phyloP scores from a whole-genome alignment of 2,888 invertebrate genomes.

The Apocheima hispidaria region DNA sequence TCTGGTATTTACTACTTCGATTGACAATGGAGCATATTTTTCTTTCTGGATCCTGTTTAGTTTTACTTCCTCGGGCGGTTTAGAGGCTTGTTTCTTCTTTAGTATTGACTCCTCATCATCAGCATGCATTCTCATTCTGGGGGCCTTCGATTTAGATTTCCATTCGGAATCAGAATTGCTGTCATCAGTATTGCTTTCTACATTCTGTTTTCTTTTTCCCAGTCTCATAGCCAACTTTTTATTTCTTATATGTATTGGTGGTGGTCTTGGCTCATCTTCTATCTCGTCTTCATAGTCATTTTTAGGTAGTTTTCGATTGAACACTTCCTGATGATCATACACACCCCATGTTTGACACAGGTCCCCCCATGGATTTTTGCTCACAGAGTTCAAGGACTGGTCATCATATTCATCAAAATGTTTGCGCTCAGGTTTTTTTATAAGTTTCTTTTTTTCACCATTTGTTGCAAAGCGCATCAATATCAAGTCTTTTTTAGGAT shows the following conservation, averaged over 20 bases:
- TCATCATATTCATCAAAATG: constrained; percentile 58
- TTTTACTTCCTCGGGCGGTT: constrained; percentile 47
- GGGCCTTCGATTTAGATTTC: constrained; percentile 88
- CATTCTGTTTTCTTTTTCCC: constrained; percentile 65
- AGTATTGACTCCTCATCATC: constrained; percentile 92
- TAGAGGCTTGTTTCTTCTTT: constrained; percentile 60
- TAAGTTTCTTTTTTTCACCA: constrained; percentile 89
- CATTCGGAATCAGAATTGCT: constrained; percentile 84
- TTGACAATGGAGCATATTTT: constrained; percentile 73
- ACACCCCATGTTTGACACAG: constrained; percentile 90
- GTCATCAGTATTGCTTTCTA: constrained; percentile 65
- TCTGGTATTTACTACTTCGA: constrained; percentile 73
- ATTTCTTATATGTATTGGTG: constrained; percentile 66
- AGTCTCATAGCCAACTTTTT: constrained; percentile 74
- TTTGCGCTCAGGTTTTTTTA: constrained; percentile 70
- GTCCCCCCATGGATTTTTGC: constrained; percentile 91
- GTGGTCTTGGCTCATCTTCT: constrained; percentile 52
- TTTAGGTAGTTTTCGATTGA: constrained; percentile 67
- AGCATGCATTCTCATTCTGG: constrained; percentile 95
- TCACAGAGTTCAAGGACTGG: constrained; percentile 58
- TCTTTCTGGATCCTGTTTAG: constrained; percentile 48
- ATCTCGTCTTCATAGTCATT: constrained; percentile 62
- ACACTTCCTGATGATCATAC: constrained; percentile 87
- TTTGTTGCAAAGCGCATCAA: constrained; percentile 91
- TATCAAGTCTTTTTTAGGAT: constrained; percentile 88